phyloP scores from a whole-genome alignment of 64 coral and sea anemone species.

The Porites lutea region DNA sequence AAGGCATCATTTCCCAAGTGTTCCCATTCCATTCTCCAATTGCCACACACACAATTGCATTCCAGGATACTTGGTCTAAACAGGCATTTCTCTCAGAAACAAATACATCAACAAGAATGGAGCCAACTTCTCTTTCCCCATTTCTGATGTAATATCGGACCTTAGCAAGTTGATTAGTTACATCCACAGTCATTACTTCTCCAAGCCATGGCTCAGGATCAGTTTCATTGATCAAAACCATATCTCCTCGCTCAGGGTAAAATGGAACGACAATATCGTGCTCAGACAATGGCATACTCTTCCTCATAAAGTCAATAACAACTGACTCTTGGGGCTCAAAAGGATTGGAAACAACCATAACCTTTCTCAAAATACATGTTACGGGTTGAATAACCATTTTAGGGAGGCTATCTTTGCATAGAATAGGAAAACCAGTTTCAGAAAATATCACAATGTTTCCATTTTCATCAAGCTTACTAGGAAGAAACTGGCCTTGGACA shows the following conservation, averaged over 20 bases:
- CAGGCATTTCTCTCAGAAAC: neutral
- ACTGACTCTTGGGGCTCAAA: neutral
- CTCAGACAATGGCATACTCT: neutral
- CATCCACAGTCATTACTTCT: neutral
- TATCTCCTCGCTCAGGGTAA: neutral
- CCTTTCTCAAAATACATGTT: slow-evolving; percentile 2
- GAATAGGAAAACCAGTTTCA: neutral
- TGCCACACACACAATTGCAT: neutral
- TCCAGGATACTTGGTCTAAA: neutral
- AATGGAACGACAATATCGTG: neutral
- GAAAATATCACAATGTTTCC: neutral
- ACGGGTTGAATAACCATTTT: neutral
- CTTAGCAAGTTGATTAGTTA: neutral
- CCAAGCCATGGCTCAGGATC: slow-evolving; percentile 4
- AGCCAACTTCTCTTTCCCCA: neutral
- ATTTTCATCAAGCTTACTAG: too few species aligned
- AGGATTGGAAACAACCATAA: neutral
- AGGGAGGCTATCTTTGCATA: neutral
- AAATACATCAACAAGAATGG: neutral
- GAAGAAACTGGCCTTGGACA: too few species aligned
- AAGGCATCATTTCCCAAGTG: neutral
- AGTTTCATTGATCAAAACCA: neutral
- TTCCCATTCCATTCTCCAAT: neutral
- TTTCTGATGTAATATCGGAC: neutral
- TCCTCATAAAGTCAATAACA: neutral